Evolutionary conservation across 2,113 vertebrate species (phyloP), one percentile per base, ranked within the genome.

Genomic region (Paratilapia polleni): DNA sequence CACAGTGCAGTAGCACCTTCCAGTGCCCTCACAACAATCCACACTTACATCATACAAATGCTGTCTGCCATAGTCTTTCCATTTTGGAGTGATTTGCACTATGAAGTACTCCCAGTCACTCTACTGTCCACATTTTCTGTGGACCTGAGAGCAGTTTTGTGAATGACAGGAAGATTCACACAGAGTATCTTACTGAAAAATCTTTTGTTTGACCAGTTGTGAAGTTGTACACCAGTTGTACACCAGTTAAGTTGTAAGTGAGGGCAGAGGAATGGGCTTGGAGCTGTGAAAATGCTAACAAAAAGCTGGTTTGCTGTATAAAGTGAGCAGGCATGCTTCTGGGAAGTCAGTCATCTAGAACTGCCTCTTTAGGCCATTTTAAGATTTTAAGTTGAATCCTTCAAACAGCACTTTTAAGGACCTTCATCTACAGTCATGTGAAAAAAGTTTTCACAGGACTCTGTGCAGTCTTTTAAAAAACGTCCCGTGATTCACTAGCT

Each of bases 221-320:
- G 60, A 84, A 78, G n/a, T n/a, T n/a, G n/a, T n/a, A n/a, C n/a
- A 81, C 78, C 70, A 60, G 26, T 75, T 83, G 22, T 82, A 56
- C 28, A 56, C 36, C 62, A 56, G 47, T 83, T 85, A 38, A 12
- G 34, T 38, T 90, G 49, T 87, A 74, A 76, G 57, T 83, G 31
- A 80, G 60, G 52, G 58, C 58, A 77, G 60, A 61, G 70, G 75
- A 34, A 79, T 20, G 58, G 74, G 62, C 75, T 88, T 82, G 59
- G 59, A 14, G 13, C 41, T 68, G 56, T 64, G 63, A 87, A 84
- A 87, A 82, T 61, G 80, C 63, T 84, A 82, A 85, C 83, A 78
- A 85, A 88, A 82, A 22, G 22, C 26, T 47, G 24, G 31, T 28
- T 52, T 81, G 59, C 14, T 49, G n/a, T 14, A 2, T 20, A 73